Evolutionary conservation across 2,888 invertebrate species (phyloP).

Genomic region (Gymnosoma rotundatum): DNA sequence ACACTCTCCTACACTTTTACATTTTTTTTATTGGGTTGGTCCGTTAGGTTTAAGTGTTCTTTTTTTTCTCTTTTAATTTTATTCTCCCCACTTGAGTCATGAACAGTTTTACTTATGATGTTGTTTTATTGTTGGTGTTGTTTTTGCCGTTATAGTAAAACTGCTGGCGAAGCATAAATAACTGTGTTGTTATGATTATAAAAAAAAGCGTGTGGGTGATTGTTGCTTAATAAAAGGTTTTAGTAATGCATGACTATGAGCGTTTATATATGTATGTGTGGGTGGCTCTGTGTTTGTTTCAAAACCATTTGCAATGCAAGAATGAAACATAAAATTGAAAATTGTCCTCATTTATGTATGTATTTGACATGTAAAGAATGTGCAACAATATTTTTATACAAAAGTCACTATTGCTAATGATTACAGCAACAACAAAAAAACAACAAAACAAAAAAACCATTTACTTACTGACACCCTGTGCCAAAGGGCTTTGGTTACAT

Average conservation of each 20-base stretch:
- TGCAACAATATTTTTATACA: conserved; percentile 52
- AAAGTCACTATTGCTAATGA: conserved; percentile 49
- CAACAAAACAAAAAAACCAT: conserved; percentile 30
- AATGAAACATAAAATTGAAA: conserved; percentile 64
- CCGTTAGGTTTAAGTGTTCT: conserved; percentile 27
- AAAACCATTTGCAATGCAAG: conserved; percentile 59
- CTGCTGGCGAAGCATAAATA: conserved; percentile 3
- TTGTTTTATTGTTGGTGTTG: conserved; percentile 16
- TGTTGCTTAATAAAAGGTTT: conserved; percentile 33
- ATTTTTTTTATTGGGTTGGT: conserved; percentile 9
- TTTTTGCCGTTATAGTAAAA: conserved; percentile 14
- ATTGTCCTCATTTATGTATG: conserved; percentile 62
- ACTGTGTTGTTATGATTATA: neutral
- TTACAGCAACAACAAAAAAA: neutral
- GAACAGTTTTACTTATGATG: conserved; percentile 56
- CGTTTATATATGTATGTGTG: neutral
- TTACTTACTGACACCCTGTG: conserved; percentile 49
- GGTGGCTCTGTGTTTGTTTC: conserved; percentile 6
- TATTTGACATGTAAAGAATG: conserved; percentile 51
- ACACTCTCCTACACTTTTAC: conserved; percentile 14
- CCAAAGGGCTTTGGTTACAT: conserved; percentile 51
- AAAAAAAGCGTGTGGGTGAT: neutral
- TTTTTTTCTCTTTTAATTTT: conserved; percentile 13
- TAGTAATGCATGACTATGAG: conserved; percentile 15
- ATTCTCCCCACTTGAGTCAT: conserved; percentile 49